These are phyloP conservation scores for Drosophila santomea DNA, from an alignment of 1,140 invertebrate genomes.

Conservation along the genomic window DNA sequence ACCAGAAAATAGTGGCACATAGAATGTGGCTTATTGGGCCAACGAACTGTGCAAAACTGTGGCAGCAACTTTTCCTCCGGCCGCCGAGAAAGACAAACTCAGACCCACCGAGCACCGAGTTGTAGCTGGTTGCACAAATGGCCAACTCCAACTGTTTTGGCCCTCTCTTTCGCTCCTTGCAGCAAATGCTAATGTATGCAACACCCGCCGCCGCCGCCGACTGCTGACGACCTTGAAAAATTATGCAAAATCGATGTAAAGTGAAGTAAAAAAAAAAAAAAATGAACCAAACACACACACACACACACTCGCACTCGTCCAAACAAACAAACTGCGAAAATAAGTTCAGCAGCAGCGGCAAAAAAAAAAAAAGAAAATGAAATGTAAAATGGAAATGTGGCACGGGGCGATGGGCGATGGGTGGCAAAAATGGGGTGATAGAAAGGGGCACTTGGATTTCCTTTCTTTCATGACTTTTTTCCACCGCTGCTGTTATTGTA, in stretches of 20 bases:
- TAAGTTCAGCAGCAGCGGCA: slow-evolving; percentile 70
- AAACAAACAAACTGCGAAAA: slow-evolving; percentile 79
- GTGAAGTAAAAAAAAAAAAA: slow-evolving; percentile 54
- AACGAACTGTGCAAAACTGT: slow-evolving; percentile 71
- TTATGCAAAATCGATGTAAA: slow-evolving; percentile 84
- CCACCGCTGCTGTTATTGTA: slow-evolving; percentile 47
- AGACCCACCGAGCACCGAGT: slow-evolving; percentile 30
- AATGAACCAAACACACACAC: slow-evolving; percentile 33
- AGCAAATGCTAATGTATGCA: slow-evolving; percentile 82
- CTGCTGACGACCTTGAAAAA: slow-evolving; percentile 82
- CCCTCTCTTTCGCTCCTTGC: slow-evolving; percentile 26
- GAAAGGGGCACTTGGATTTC: slow-evolving; percentile 6
- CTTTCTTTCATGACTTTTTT: slow-evolving; percentile 35
- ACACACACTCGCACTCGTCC: slow-evolving; percentile 46
- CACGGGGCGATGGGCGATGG: slow-evolving; percentile 46
- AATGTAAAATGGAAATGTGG: slow-evolving; percentile 76
- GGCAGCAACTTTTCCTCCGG: slow-evolving; percentile 59
- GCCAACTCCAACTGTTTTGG: slow-evolving; percentile 2
- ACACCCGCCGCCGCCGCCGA: slow-evolving; percentile 59
- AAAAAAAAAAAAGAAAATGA: slow-evolving; percentile 6
- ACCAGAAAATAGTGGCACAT: slow-evolving; percentile 34
- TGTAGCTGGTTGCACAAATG: slow-evolving; percentile 56
- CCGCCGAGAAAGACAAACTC: slow-evolving; percentile 31
- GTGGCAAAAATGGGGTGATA: slow-evolving; percentile 2
- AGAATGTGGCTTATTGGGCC: slow-evolving; percentile 71